These are phyloP conservation scores for Pyrocephalus nanus DNA, from an alignment of 2,797 vertebrate genomes.

Conservation along the genomic window DNA sequence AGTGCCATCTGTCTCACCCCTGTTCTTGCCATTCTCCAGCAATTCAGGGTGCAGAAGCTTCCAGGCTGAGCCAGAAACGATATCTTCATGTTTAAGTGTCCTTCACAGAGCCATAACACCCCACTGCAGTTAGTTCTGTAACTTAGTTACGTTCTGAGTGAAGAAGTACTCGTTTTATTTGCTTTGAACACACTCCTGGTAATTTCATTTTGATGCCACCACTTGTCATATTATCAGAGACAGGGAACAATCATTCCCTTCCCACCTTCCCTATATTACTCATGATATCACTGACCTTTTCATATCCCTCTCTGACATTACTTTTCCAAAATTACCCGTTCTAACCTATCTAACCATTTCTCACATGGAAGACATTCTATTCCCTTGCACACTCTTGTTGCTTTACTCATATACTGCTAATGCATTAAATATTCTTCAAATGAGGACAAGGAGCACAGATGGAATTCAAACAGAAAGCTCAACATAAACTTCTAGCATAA, in stretches of 20 bases:
- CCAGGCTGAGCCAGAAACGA: neutral
- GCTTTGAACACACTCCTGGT: neutral
- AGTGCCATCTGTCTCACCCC: neutral
- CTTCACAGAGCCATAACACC: neutral
- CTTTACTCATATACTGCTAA: neutral
- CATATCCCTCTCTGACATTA: neutral
- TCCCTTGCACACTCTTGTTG: neutral
- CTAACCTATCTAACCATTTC: neutral
- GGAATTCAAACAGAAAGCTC: neutral
- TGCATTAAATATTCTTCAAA: neutral
- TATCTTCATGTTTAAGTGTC: neutral
- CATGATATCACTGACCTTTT: neutral
- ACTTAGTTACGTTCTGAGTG: neutral
- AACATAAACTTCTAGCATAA: neutral
- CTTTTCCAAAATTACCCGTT: neutral
- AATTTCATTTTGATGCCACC: neutral
- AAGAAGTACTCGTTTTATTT: conserved; percentile 7
- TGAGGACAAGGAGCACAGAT: neutral
- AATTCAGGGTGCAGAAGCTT: neutral
- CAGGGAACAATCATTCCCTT: neutral
- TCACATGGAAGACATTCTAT: neutral
- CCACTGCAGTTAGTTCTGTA: neutral
- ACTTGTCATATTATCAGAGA: neutral
- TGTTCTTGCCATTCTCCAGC: neutral
- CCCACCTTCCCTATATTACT: neutral